phyloP scores from a whole-genome alignment of 2,797 vertebrate species.

The Poeciliopsis gracilis region DNA sequence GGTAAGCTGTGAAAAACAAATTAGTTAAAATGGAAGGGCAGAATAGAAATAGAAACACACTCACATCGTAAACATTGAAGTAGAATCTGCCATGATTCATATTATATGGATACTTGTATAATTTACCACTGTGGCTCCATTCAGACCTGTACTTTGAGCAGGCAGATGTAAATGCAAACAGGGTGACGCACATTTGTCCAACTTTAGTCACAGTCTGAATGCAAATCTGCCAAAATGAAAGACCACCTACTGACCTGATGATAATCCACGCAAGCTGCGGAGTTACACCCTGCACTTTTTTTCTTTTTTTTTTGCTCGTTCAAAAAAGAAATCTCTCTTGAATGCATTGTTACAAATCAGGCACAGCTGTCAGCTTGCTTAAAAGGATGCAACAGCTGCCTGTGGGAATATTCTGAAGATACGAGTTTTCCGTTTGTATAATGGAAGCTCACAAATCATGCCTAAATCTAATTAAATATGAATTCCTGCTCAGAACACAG shows the following conservation, averaged over 20 bases:
- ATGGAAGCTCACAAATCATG: not conserved
- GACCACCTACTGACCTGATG: not conserved
- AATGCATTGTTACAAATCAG: not conserved
- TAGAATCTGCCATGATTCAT: not conserved
- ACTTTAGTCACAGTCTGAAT: not conserved
- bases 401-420: not conserved
- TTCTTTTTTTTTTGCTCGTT: not conserved
- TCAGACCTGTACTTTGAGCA: not conserved
- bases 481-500: constrained; percentile 2
- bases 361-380: not conserved
- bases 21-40: not conserved
- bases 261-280: not conserved
- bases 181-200: not conserved
- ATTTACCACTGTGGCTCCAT: not conserved
- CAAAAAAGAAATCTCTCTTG: not conserved
- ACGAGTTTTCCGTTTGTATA: not conserved
- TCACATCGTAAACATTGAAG: not conserved
- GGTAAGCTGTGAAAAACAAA: not conserved
- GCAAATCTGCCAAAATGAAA: not conserved
- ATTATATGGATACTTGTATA: not conserved
- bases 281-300: not conserved
- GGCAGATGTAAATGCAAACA: not conserved
- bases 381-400: not conserved
- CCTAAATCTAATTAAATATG: not conserved
- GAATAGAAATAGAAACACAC: not conserved